Percentiles rank a stretch among this genome's conserved stretches.
Evolutionary conservation across 35 echinoderm and acorn worm species (phyloP).

Genomic region (Diadema setosum): DNA sequence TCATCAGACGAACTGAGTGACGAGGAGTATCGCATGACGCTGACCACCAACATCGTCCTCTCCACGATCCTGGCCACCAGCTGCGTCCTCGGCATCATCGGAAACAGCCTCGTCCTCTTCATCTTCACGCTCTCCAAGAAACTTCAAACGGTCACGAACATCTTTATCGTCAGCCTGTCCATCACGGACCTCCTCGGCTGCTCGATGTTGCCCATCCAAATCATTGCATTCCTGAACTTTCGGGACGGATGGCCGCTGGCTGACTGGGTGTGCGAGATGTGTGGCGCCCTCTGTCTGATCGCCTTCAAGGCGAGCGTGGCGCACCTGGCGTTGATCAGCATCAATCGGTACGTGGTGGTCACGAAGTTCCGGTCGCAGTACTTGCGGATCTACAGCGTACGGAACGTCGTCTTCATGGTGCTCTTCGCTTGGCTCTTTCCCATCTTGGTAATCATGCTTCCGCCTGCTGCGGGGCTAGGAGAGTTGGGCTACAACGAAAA

Average conservation of each 20-base stretch:
- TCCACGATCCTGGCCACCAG: neutral
- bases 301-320: neutral
- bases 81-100: neutral
- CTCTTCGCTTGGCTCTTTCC: neutral
- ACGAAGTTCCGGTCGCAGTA: neutral
- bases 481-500: neutral
- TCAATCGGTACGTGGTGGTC: neutral
- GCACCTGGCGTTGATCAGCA: neutral
- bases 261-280: neutral
- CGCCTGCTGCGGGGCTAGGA: neutral
- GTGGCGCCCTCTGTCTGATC: neutral
- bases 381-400: neutral
- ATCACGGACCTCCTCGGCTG: neutral
- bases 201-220: neutral
- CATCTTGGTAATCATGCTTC: neutral
- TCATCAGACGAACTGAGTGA: too few relatives aligned
- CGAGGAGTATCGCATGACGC: too few relatives aligned
- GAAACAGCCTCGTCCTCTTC: neutral
- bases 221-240: neutral
- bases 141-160: conserved; percentile 2
- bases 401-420: conserved; percentile 6
- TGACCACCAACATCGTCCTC: neutral
- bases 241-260: neutral
- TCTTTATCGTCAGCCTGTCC: neutral
- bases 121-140: neutral